Conservation (phyloP, 2,113 vertebrate genomes). For the Ptilorrhoa leucosticta region DNA sequence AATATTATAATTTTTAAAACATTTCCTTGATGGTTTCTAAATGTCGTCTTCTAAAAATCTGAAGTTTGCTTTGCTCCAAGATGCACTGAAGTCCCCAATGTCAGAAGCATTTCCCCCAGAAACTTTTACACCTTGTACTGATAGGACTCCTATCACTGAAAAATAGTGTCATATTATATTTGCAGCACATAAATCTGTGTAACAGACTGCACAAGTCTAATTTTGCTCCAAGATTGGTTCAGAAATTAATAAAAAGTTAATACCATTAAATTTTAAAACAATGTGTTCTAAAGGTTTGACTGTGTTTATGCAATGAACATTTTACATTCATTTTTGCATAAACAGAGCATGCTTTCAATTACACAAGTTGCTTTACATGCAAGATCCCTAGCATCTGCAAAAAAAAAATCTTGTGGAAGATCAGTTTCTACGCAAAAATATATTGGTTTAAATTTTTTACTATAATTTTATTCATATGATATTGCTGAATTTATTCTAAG, state of each 20-base stretch:
- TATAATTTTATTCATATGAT: neutral
- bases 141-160: neutral
- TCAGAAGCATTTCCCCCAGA: neutral
- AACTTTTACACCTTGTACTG: neutral
- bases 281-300: neutral
- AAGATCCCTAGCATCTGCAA: neutral
- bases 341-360: neutral
- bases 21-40: neutral
- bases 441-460: neutral
- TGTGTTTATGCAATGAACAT: neutral
- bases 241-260: neutral
- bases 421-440: neutral
- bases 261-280: neutral
- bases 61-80: neutral
- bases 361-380: neutral
- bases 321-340: neutral
- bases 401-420: neutral
- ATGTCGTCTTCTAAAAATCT: neutral
- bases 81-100: neutral
- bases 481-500: neutral
- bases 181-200: neutral
- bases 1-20: neutral
- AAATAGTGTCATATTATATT: neutral
- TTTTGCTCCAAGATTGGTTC: neutral
- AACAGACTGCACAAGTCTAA: neutral